These are phyloP conservation scores for Sinelater perroti DNA, from an alignment of 2,888 invertebrate genomes.

Conservation along the genomic window DNA sequence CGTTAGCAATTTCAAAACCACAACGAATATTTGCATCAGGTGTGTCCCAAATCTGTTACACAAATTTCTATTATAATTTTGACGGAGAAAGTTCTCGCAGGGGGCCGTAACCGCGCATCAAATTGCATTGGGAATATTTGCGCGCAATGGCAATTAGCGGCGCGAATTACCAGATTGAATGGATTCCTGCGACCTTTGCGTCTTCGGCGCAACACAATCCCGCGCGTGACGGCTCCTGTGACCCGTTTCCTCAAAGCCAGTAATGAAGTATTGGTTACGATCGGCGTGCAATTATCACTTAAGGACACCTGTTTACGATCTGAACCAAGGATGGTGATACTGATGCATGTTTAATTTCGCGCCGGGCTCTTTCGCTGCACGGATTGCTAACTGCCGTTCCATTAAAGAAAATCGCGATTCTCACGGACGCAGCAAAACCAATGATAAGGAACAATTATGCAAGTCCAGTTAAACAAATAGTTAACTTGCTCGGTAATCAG, in stretches of 20 bases:
- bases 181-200: not conserved
- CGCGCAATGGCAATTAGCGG: too few species aligned
- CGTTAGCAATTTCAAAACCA: not conserved
- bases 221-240: not conserved
- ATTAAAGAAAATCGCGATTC: too few species aligned
- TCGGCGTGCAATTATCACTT: slow-evolving; percentile 1
- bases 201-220: slow-evolving; percentile 1
- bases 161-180: not conserved
- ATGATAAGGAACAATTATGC: too few species aligned
- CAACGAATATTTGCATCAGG: slow-evolving; percentile 22
- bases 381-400: too few species aligned
- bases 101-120: slow-evolving; percentile 2
- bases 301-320: slow-evolving; percentile 8
- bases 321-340: not conserved
- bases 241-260: slow-evolving; percentile 14
- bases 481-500: too few species aligned
- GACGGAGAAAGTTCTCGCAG: slow-evolving; percentile 20
- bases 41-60: slow-evolving; percentile 22
- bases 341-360: not conserved
- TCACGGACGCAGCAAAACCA: too few species aligned
- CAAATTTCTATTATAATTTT: slow-evolving; percentile 26
- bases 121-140: too few species aligned
- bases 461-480: too few species aligned
- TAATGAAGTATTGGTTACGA: slow-evolving; percentile 7
- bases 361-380: too few species aligned